Base-by-base conservation (phyloP, 2,113 vertebrate species). In the Gorsachius goisagi region DNA sequence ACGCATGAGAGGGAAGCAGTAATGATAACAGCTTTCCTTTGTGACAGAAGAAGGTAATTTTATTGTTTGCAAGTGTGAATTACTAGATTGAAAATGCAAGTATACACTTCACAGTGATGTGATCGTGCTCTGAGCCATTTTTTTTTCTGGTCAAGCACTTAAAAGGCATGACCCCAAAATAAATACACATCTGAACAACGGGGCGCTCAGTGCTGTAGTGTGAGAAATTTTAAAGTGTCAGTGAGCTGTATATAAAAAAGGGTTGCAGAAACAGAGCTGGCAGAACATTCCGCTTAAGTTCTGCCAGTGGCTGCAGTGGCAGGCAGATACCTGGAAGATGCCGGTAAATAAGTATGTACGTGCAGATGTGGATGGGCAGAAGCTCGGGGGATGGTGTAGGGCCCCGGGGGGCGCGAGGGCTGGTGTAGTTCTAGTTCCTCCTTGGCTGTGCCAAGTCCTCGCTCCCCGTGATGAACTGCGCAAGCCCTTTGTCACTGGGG, bases 31-130 rank as follows among this genome's bases (percentile, higher is more conserved):
- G 77, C 87, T 93, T 93, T 69, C 58, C 84, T 91, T 79, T 58
- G 85, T 45, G 83, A 67, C 84, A 91, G 71, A 15, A 64, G 63
- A 72, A 93, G 93, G 71, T 62, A 44, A 72, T 96, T 93, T 88
- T 63, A 66, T 88, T 96, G 93, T 92, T 96, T 85, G 88, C 90
- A 73, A 8, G 88, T 86, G 71, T 68, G 88, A 89, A 88, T 95
- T 64, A 45, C 77, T 80, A 63, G 84, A 59, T 52, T 77, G 96
- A 58, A 95, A 93, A 93, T 88, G 92, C 89, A 73, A 52, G 15
- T 72, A 11, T 59, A 7, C 64, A 41, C 86, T 93, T 94, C 80
- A 75, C 71, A 90, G 91, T 33, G 77, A 47, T 80, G 74, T 47
- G 92, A 44, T 44, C 32, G 3, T 58, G 69, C 92, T 68, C 93